Base-by-base conservation (phyloP, 1,140 invertebrate species). In the Magallana angulata region DNA sequence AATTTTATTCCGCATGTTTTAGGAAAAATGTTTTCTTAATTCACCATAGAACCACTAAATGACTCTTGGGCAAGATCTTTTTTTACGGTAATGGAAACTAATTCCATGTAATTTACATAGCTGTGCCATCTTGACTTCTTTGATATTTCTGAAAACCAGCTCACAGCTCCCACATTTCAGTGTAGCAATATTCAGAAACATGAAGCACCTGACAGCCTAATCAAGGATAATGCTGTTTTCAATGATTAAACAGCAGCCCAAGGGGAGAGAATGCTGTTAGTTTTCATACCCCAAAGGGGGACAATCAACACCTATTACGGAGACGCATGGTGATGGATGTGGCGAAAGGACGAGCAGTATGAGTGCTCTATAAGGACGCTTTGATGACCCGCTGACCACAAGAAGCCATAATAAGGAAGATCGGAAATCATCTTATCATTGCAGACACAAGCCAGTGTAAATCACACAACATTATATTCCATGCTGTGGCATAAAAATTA, bases 241-340 rank as follows among this genome's bases (percentile, higher is more conserved):
- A 9, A 24, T 76, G 68, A 76, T 76, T 24, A 36, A 76, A 24
- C 68, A 3, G 7, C 36, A 76, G 68, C 68, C 68, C 24, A 76
- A 30, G 68, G 68, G 24, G 11, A 30, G 68, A 76, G 11, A 71
- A 71, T 24, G 64, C 64, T 71, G 64, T 71, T 71, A 71, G 11
- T 71, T 71, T 71, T 71, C 64, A 71, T 71, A 71, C 30, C 68
- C 18, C 11, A 48, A 76, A 76, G 68, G 68, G 68, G 30, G 68
- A 76, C 68, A 76, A 76, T 76, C 68, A 76, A 76, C 68, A 76
- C 68, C 68, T 76, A 30, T 76, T 30, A 76, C 48, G 64, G 24
- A 71, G 64, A 71, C 0, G 30, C 64, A 48, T 48, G 30, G 64
- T 71, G 18, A 76, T 76, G 30, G 68, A 76, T 76, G 12, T 7